Conservation (phyloP, 2,797 vertebrate species). For the Acridotheres tristis region DNA sequence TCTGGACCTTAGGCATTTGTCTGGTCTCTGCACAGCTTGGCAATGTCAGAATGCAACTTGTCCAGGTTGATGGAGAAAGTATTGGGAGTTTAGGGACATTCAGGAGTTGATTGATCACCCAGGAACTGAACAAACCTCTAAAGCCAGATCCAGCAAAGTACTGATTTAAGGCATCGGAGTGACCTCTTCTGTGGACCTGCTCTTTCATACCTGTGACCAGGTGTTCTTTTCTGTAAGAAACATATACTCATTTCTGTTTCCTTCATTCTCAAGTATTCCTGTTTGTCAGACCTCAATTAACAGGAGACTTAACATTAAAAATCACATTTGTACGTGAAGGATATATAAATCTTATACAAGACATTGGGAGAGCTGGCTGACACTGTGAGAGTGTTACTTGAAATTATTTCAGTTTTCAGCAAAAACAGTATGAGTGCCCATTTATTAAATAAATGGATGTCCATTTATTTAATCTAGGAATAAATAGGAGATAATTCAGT, state of each 20-base stretch:
- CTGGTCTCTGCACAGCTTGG: background rate
- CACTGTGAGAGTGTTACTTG: background rate
- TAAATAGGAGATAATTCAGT: background rate
- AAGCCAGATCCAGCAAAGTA: rapidly evolving
- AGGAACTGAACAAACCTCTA: background rate
- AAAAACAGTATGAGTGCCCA: background rate
- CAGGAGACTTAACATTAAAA: background rate
- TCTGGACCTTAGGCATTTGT: background rate
- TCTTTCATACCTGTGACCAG: background rate
- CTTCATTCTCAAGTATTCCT: background rate
- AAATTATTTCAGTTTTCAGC: background rate
- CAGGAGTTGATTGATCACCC: background rate
- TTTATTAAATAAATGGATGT: background rate
- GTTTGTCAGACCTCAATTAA: background rate
- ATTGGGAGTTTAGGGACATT: background rate
- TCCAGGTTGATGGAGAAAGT: background rate
- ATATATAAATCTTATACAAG: background rate
- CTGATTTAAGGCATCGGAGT: background rate
- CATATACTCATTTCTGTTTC: background rate
- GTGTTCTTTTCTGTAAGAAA: background rate
- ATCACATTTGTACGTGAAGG: background rate
- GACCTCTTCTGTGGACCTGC: background rate
- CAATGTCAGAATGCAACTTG: background rate
- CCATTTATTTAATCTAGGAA: background rate
- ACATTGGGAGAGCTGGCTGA: background rate